Conservation (phyloP, 1,140 invertebrate species). For the Mercenaria mercenaria region DNA sequence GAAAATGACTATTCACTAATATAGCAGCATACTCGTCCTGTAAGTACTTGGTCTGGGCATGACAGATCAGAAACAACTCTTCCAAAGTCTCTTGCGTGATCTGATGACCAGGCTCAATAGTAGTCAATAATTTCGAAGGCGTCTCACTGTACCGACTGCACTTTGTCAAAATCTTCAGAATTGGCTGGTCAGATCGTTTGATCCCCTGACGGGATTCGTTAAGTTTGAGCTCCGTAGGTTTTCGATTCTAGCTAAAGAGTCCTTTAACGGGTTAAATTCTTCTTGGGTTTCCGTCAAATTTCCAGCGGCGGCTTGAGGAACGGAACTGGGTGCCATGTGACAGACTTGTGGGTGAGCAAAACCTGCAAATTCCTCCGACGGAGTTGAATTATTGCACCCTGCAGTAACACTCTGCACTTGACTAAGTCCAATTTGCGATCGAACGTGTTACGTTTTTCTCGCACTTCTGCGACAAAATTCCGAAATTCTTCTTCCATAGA, state of each 20-base stretch:
- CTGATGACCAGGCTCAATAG: constrained; percentile 31
- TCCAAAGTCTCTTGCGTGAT: too few species aligned
- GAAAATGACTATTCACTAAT: constrained; percentile 55
- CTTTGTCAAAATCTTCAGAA: constrained; percentile 31
- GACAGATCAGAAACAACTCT: too few species aligned
- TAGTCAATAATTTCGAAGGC: not conserved
- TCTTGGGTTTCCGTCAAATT: not conserved
- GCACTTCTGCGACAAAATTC: too few species aligned
- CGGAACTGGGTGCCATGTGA: not conserved
- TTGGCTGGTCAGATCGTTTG: too few species aligned
- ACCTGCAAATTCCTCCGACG: not conserved
- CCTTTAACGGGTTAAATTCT: constrained; percentile 36
- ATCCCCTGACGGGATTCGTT: constrained; percentile 47
- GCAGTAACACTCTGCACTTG: not conserved
- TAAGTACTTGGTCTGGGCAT: too few species aligned
- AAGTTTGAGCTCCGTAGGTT: constrained; percentile 31
- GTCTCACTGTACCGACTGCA: constrained; percentile 47
- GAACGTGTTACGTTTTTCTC: too few species aligned
- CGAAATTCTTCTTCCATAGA: too few species aligned
- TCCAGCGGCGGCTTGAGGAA: not conserved
- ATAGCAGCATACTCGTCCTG: too few species aligned
- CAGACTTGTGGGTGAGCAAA: not conserved
- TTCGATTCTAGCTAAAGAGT: constrained; percentile 33
- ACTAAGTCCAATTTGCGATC: too few species aligned
- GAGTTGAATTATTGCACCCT: too few species aligned